phyloP scores from a whole-genome alignment of 2,797 vertebrate species.

The Sebastes flavidus region DNA sequence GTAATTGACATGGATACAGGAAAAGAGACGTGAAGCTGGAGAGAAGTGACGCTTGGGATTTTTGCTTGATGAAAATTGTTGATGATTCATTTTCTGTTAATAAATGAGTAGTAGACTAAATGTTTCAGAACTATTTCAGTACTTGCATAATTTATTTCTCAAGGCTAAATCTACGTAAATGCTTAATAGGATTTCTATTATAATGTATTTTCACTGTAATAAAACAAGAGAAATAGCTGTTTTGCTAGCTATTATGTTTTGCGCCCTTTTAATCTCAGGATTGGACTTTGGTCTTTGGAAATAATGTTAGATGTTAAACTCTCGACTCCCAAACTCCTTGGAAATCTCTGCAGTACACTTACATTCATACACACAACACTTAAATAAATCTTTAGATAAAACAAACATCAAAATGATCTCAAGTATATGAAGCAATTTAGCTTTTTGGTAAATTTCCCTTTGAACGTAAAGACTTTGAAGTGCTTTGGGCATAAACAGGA shows the following conservation, averaged over 20 bases:
- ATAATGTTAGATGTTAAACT: neutral
- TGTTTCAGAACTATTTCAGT: neutral
- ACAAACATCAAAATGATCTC: slow-evolving; percentile 4
- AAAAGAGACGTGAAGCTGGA: neutral
- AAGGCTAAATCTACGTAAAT: neutral
- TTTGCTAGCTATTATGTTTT: neutral
- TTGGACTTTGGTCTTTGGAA: neutral
- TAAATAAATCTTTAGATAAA: neutral
- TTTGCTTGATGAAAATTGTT: neutral
- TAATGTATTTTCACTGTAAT: neutral
- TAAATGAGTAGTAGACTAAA: neutral
- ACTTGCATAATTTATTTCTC: neutral
- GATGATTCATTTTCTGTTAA: neutral
- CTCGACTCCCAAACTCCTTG: neutral
- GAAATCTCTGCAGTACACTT: neutral
- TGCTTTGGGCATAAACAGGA: neutral
- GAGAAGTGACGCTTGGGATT: neutral
- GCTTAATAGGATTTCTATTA: neutral
- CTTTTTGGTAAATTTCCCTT: neutral
- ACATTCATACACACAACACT: neutral
- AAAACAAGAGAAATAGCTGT: neutral
- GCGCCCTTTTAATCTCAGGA: neutral
- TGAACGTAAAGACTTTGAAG: neutral
- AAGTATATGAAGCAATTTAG: neutral
- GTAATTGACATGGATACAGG: too few relatives aligned